Conservation (phyloP, 2,888 invertebrate species). For the Cantharis flavilabris region DNA sequence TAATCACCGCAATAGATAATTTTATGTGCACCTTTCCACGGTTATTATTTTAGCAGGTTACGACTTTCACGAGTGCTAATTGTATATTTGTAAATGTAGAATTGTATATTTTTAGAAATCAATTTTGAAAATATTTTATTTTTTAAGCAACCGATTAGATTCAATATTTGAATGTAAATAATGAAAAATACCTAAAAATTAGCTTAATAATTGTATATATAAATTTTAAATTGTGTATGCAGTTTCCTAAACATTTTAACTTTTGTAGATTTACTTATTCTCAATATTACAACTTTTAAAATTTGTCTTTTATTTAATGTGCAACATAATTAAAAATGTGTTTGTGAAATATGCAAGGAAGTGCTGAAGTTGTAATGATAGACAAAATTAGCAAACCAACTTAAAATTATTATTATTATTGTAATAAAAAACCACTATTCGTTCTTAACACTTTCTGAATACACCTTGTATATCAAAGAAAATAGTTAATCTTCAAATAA, state of each 20-base stretch:
- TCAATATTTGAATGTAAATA: slow-evolving; percentile 18
- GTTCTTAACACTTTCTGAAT: background rate
- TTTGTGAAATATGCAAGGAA: background rate
- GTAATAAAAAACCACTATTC: background rate
- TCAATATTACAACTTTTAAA: background rate
- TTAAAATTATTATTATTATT: background rate
- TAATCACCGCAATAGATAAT: slow-evolving; percentile 5
- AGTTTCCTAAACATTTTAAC: background rate
- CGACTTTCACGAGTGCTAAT: background rate
- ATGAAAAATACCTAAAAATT: background rate
- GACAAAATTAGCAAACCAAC: background rate
- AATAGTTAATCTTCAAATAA: background rate
- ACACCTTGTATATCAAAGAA: background rate
- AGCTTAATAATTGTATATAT: slow-evolving; percentile 20
- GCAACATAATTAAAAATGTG: background rate
- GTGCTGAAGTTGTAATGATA: background rate
- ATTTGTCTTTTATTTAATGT: background rate
- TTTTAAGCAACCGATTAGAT: slow-evolving; percentile 20
- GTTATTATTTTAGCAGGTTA: background rate
- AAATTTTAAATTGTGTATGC: slow-evolving; percentile 18
- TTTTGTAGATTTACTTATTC: slow-evolving; percentile 1
- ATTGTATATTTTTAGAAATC: slow-evolving; percentile 30
- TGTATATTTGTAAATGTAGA: slow-evolving; percentile 34
- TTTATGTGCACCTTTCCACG: background rate
- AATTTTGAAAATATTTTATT: slow-evolving; percentile 26